Percentiles rank a stretch among this genome's conserved stretches.
Conservation (phyloP, 2,797 vertebrate species). For the Benthosema pterotum region DNA sequence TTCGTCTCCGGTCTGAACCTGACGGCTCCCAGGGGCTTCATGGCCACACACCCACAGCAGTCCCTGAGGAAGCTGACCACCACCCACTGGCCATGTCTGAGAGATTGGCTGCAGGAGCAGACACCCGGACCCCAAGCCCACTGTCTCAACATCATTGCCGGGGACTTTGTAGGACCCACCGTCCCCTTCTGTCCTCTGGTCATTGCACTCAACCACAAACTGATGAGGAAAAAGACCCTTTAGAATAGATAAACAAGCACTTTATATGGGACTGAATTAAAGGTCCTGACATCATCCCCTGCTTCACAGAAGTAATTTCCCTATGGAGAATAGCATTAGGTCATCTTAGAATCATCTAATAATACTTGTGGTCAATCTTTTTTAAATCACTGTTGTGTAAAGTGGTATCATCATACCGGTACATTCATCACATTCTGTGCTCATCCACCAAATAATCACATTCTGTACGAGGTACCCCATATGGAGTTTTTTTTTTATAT, state of each 20-base stretch:
- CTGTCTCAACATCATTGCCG: slow-evolving; percentile 90
- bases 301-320: too few relatives aligned
- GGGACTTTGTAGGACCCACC: slow-evolving; percentile 87
- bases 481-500: too few relatives aligned
- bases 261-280: too few relatives aligned
- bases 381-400: too few relatives aligned
- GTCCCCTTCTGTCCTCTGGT: slow-evolving; percentile 85
- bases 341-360: too few relatives aligned
- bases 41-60: slow-evolving; percentile 84
- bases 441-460: too few relatives aligned
- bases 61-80: slow-evolving; percentile 86
- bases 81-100: slow-evolving; percentile 78
- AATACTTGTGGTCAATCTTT: too few relatives aligned
- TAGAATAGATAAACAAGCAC: background rate
- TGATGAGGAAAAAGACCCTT: slow-evolving; percentile 57
- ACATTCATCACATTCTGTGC: too few relatives aligned
- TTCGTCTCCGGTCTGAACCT: slow-evolving; percentile 94
- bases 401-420: too few relatives aligned
- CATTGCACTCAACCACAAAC: slow-evolving; percentile 87
- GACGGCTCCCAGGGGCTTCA: slow-evolving; percentile 87
- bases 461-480: too few relatives aligned
- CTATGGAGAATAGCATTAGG: too few relatives aligned
- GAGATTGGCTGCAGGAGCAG: slow-evolving; percentile 87
- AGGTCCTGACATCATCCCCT: too few relatives aligned
- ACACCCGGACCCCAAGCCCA: slow-evolving; percentile 75